A percentile compares a stretch with the other conserved stretches of the same genome.
Evolutionary conservation across 2,888 invertebrate genomes (phyloP).

Genomic region (Furcula furcula): DNA sequence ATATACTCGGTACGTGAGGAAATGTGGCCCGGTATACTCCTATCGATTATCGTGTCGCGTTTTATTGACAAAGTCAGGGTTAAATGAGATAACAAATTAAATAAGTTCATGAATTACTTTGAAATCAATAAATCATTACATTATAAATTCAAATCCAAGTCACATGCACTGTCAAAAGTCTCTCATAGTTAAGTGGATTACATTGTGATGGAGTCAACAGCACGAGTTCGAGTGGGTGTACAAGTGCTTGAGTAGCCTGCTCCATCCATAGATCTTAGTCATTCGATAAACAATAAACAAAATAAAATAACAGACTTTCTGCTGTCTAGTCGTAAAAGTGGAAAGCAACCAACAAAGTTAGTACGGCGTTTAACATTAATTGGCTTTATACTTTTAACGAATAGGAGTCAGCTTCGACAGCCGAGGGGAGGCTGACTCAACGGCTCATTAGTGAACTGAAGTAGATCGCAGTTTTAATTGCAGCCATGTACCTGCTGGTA

Average conservation of each 20-base stretch:
- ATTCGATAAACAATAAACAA: conserved; percentile 43
- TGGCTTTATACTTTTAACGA: conserved; percentile 48
- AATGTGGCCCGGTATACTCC: conserved; percentile 46
- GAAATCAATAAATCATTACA: not conserved
- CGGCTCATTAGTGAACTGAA: conserved; percentile 61
- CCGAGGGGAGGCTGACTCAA: conserved; percentile 35
- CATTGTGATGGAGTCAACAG: conserved; percentile 9
- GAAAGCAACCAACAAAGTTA: conserved; percentile 43
- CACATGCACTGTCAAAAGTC: conserved; percentile 12
- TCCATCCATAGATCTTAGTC: conserved; percentile 18
- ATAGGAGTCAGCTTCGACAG: conserved; percentile 34
- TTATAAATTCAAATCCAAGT: conserved; percentile 1
- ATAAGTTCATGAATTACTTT: conserved; percentile 7
- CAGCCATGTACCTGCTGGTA: conserved; percentile 20
- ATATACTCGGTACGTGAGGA: conserved; percentile 52
- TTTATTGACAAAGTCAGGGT: conserved; percentile 16
- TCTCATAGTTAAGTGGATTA: conserved; percentile 20
- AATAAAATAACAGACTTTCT: conserved; percentile 38
- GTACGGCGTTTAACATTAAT: conserved; percentile 55
- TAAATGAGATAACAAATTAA: conserved; percentile 7
- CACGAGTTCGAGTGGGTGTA: conserved; percentile 9
- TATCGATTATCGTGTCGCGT: conserved; percentile 37
- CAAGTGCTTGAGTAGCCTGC: conserved; percentile 9
- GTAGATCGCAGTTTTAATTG: conserved; percentile 64
- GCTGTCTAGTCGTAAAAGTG: conserved; percentile 32